A percentile compares a stretch with the other conserved stretches of the same genome.
These are phyloP conservation scores for Caenorhabditis sp. DNA, from an alignment of 2,888 invertebrate genomes.

Conservation along the genomic window DNA sequence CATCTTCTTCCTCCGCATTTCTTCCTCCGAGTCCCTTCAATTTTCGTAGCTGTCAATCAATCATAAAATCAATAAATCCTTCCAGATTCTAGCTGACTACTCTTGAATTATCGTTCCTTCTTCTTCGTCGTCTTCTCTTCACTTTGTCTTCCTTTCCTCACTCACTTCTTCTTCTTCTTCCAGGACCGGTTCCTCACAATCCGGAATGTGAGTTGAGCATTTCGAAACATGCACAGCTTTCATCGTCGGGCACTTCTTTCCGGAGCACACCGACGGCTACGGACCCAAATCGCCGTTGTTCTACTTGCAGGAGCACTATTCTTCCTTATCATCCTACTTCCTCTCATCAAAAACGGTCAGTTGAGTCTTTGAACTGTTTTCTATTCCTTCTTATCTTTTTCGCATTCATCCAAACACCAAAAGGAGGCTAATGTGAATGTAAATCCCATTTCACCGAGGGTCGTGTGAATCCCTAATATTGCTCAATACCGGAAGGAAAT, in stretches of 20 bases:
- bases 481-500: slow-evolving; percentile 30
- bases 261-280: slow-evolving; percentile 29
- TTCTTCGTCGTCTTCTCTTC: not conserved
- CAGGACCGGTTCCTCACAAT: slow-evolving; percentile 33
- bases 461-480: slow-evolving; percentile 8
- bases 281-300: slow-evolving; percentile 31
- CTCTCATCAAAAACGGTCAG: slow-evolving; percentile 36
- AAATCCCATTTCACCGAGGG: not conserved
- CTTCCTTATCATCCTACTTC: slow-evolving; percentile 37
- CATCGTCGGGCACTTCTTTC: slow-evolving; percentile 30
- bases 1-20: slow-evolving; percentile 28
- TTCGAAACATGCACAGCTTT: slow-evolving; percentile 18
- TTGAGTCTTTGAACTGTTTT: slow-evolving; percentile 37
- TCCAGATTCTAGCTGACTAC: slow-evolving; percentile 2
- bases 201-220: slow-evolving; percentile 52
- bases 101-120: slow-evolving; percentile 24
- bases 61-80: slow-evolving; percentile 58
- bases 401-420: slow-evolving; percentile 41
- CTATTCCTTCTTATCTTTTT: not conserved
- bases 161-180: not conserved
- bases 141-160: not conserved
- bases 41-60: slow-evolving; percentile 23
- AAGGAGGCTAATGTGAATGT: slow-evolving; percentile 12
- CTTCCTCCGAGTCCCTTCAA: not conserved
- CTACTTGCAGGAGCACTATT: slow-evolving; percentile 34